These are phyloP conservation scores for Seira musarum DNA, from an alignment of 2,888 invertebrate species.

Conservation along the genomic window DNA sequence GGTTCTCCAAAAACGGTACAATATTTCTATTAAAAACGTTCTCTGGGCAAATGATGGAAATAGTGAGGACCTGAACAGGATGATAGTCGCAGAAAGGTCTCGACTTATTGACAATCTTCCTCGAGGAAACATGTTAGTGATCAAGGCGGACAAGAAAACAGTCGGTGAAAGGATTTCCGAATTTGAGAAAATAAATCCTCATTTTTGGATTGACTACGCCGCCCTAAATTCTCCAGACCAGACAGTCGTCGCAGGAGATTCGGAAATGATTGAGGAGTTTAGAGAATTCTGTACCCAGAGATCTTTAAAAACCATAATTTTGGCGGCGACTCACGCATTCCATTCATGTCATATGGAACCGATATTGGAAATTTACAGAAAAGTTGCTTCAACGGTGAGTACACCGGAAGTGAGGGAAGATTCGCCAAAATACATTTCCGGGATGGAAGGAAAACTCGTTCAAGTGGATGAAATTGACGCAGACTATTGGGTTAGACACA, in stretches of 20 bases:
- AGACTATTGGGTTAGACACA: conserved; percentile 58
- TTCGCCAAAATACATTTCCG: conserved; percentile 39
- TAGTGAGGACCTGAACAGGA: conserved; percentile 42
- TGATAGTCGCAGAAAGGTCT: conserved; percentile 57
- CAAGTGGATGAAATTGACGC: conserved; percentile 15
- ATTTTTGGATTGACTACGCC: no score
- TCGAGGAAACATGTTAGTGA: conserved; percentile 56
- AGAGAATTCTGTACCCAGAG: neutral
- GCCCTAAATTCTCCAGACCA: conserved; percentile 59
- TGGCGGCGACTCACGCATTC: conserved; percentile 51
- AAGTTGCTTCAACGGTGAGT: conserved; percentile 23
- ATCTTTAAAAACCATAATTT: conserved; percentile 26
- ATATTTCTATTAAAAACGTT: conserved; percentile 33
- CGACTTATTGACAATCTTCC: conserved; percentile 56
- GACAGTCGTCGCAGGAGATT: conserved; percentile 54
- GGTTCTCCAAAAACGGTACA: conserved; percentile 26
- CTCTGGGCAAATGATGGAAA: conserved; percentile 38
- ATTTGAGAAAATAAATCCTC: neutral
- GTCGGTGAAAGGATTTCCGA: conserved; percentile 12
- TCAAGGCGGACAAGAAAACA: conserved; percentile 45
- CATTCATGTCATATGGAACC: conserved; percentile 60
- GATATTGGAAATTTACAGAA: conserved; percentile 40
- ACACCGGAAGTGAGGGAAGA: neutral
- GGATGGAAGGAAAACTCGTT: conserved; percentile 46
- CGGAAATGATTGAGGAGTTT: conserved; percentile 20